A percentile compares a stretch with the other conserved stretches of the same genome.
phyloP scores from a whole-genome alignment of 1,140 invertebrate species.

The Anthonomus grandis region DNA sequence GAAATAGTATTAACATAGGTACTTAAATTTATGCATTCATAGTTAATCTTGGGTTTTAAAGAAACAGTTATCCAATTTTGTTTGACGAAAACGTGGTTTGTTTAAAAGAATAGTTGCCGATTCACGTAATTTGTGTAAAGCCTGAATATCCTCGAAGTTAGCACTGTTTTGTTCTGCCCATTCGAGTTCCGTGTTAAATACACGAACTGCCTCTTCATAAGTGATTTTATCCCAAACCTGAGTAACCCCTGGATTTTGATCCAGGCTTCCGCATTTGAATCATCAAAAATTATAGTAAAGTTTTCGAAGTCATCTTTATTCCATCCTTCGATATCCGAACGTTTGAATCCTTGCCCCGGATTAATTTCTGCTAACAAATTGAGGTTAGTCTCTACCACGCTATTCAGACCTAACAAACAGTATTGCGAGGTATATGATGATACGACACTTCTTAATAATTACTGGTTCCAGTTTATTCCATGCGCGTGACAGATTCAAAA shows the following conservation, averaged over 20 bases:
- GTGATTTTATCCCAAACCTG: not conserved
- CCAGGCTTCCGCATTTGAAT: not conserved
- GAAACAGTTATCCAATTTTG: conserved; percentile 7
- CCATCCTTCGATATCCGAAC: conserved; percentile 8
- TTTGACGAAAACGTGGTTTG: not conserved
- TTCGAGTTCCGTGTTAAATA: conserved; percentile 2
- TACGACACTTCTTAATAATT: conserved; percentile 27
- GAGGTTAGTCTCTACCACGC: not conserved
- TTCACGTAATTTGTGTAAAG: conserved; percentile 5
- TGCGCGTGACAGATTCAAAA: conserved; percentile 24
- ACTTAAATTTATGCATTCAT: not conserved
- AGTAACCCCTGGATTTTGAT: not conserved
- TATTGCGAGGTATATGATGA: not conserved
- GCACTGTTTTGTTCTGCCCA: conserved; percentile 20
- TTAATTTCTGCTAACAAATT: conserved; percentile 3
- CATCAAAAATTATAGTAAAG: not conserved
- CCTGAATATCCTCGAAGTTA: conserved; percentile 9
- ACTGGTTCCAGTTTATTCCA: conserved; percentile 28
- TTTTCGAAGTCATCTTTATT: conserved; percentile 5
- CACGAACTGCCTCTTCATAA: conserved; percentile 10
- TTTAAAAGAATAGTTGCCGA: conserved; percentile 6
- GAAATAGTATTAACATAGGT: too few relatives aligned
- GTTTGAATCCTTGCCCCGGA: not conserved
- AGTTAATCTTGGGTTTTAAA: not conserved
- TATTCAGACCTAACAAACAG: not conserved